Conservation (phyloP, 1,140 invertebrate species). For the Ruditapes philippinarum region DNA sequence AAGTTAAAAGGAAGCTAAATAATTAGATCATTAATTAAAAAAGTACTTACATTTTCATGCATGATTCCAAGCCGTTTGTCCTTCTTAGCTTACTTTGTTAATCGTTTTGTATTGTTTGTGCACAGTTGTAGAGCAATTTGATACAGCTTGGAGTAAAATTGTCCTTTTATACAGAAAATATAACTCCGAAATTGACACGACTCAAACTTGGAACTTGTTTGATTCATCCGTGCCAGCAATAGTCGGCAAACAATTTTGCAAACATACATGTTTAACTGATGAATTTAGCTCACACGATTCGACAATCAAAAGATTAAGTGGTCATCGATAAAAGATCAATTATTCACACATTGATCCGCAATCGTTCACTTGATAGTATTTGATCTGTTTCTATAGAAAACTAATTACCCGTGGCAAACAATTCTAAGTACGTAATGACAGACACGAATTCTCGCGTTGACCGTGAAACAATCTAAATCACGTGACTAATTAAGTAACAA, state of each 20-base stretch:
- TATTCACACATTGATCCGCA: conserved; percentile 37
- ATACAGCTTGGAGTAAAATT: conserved; percentile 25
- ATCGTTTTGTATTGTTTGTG: neutral
- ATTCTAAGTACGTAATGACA: neutral
- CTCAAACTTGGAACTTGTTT: conserved; percentile 13
- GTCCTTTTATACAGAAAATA: neutral
- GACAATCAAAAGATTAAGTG: conserved; percentile 15
- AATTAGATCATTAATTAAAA: too few species aligned
- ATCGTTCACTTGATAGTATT: neutral
- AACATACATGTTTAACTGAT: conserved; percentile 5
- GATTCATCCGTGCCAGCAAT: conserved; percentile 2
- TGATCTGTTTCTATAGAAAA: conserved; percentile 16
- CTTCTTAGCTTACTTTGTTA: neutral
- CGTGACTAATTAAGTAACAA: neutral
- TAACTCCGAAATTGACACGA: conserved; percentile 11
- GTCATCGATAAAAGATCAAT: conserved; percentile 5
- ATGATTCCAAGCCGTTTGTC: conserved; percentile 16
- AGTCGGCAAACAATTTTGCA: conserved; percentile 5
- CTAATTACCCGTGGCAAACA: conserved; percentile 25
- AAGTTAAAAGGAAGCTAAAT: too few species aligned
- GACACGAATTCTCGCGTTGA: neutral
- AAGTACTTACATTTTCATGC: conserved; percentile 56
- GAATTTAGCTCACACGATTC: conserved; percentile 37
- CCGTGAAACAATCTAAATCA: conserved; percentile 15
- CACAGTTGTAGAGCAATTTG: neutral